phyloP scores from a whole-genome alignment of 1,140 invertebrate genomes.

The Drosophila lowei region DNA sequence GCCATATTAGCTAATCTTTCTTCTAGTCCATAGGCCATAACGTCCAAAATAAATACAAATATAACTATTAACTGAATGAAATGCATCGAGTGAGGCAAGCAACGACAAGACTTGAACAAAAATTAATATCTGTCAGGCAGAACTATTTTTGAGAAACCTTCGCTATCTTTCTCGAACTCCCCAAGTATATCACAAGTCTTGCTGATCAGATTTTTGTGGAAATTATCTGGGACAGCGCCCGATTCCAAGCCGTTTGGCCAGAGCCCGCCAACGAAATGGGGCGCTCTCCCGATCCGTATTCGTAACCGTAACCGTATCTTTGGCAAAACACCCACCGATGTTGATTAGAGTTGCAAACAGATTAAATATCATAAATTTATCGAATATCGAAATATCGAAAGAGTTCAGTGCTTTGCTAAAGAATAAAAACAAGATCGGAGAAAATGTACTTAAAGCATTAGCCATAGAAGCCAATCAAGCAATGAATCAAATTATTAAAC shows the following conservation, averaged over 20 bases:
- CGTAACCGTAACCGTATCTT: constrained; percentile 44
- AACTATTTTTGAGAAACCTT: constrained; percentile 34
- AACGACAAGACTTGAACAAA: constrained; percentile 51
- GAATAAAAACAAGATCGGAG: constrained; percentile 17
- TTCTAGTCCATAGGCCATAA: constrained; percentile 44
- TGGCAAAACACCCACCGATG: constrained; percentile 73
- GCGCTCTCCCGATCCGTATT: constrained; percentile 20
- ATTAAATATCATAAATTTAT: constrained; percentile 17
- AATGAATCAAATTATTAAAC: constrained; percentile 62
- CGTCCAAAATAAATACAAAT: constrained; percentile 24
- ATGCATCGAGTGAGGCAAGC: constrained; percentile 46
- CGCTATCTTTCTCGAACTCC: constrained; percentile 1
- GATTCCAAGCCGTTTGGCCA: constrained; percentile 33
- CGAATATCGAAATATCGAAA: background rate
- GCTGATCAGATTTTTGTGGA: constrained; percentile 14
- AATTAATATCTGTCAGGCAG: constrained; percentile 18
- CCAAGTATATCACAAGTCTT: background rate
- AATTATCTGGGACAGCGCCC: constrained; percentile 23
- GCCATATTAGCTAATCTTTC: constrained; percentile 68
- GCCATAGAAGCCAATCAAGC: constrained; percentile 51
- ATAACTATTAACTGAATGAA: constrained; percentile 10
- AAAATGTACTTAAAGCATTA: constrained; percentile 61
- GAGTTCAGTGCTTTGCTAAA: constrained; percentile 61
- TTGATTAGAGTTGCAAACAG: constrained; percentile 39
- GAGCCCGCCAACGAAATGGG: constrained; percentile 37